phyloP scores from a whole-genome alignment of 1,140 invertebrate species.

The Pectinophora gossypiella region DNA sequence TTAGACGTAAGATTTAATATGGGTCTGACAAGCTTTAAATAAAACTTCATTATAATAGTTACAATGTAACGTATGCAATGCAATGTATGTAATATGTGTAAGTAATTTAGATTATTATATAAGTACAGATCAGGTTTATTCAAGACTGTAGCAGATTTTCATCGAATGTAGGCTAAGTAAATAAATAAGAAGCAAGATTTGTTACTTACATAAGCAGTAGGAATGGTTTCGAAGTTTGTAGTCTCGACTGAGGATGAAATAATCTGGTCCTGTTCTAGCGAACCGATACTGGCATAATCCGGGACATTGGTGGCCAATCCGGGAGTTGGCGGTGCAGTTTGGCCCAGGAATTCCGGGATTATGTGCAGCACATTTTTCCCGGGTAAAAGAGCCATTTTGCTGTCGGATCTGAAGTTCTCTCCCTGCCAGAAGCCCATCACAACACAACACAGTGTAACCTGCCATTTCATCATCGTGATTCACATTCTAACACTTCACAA shows the following conservation, averaged over 20 bases:
- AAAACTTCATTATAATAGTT: too few species aligned
- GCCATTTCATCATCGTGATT: conserved; percentile 38
- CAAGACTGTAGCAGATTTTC: too few species aligned
- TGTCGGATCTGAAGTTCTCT: background rate
- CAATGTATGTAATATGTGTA: too few species aligned
- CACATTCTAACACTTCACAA: conserved; percentile 13
- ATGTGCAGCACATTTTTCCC: conserved; percentile 13
- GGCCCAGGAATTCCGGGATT: conserved; percentile 13
- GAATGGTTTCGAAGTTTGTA: background rate
- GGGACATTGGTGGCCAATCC: background rate
- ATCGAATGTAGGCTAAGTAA: too few species aligned
- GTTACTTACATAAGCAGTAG: background rate
- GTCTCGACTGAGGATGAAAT: background rate
- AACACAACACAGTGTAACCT: conserved; percentile 20
- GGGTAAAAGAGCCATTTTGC: conserved; percentile 8
- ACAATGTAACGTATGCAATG: too few species aligned
- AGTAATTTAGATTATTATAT: too few species aligned
- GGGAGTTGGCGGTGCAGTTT: background rate
- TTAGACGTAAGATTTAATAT: too few species aligned
- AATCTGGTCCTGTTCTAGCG: background rate
- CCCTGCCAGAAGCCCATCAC: background rate
- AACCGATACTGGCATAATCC: background rate
- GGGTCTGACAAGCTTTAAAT: too few species aligned
- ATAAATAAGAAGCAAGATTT: background rate
- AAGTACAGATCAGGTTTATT: too few species aligned